These are phyloP conservation scores for Mormyrops boulengeri DNA, from an alignment of 2,797 vertebrate genomes.

Conservation along the genomic window DNA sequence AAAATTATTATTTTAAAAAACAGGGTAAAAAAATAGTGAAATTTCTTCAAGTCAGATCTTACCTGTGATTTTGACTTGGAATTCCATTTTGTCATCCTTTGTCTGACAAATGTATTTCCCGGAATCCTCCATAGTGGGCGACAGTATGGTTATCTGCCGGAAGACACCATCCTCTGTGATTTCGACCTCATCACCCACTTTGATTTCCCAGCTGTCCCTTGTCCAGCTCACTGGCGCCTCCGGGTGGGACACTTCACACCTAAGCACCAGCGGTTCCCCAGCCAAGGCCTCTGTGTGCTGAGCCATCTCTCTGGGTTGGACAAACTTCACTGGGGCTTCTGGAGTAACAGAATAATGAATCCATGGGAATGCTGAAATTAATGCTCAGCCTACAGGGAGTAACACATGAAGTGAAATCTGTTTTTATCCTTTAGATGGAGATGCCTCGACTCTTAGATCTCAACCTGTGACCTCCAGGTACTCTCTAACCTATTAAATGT, in stretches of 20 bases:
- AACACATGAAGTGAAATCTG: background rate
- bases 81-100: conserved; percentile 71
- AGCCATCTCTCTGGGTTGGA: conserved; percentile 64
- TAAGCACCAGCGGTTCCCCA: conserved; percentile 69
- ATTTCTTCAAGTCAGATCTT: conserved; percentile 34
- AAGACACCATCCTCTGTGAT: conserved; percentile 71
- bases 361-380: background rate
- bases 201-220: conserved; percentile 71
- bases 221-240: conserved; percentile 74
- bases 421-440: background rate
- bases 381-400: background rate
- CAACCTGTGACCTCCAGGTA: background rate
- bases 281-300: conserved; percentile 56
- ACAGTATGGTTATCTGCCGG: conserved; percentile 67
- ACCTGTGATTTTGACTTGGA: conserved; percentile 81
- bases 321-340: conserved; percentile 83
- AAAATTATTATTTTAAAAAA: background rate
- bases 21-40: background rate
- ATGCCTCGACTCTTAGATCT: background rate
- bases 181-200: conserved; percentile 67
- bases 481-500: background rate
- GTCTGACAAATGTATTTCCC: conserved; percentile 81
- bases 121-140: conserved; percentile 59
- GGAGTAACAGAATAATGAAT: conserved; percentile 9
- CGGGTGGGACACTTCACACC: conserved; percentile 76